A percentile compares a stretch with the other conserved stretches of the same genome.
These are phyloP conservation scores for Phalacrocorax brasilianus DNA, from an alignment of 2,113 vertebrate genomes.

Conservation along the genomic window DNA sequence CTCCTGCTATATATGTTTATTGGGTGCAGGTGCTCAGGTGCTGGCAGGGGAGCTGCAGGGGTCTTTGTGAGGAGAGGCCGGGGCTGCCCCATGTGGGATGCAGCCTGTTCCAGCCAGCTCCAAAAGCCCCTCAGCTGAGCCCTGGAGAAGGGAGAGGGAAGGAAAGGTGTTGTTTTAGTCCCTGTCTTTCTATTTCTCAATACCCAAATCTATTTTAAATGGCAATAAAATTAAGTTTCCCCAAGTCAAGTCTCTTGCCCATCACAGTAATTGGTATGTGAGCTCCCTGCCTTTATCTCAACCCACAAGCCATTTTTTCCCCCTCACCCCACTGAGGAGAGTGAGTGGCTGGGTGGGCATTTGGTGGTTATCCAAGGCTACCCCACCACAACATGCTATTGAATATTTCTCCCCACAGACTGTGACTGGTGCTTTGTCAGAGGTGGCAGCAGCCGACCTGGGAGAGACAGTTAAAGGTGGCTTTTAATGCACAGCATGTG, in stretches of 20 bases:
- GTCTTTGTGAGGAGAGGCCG: neutral
- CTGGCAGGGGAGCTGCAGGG: accelerated
- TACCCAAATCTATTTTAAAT: neutral
- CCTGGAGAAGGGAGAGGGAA: accelerated
- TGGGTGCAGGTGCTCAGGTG: too few species aligned
- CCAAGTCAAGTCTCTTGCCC: neutral
- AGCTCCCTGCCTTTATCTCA: neutral
- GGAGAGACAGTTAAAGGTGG: neutral
- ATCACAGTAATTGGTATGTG: neutral
- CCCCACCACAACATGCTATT: neutral
- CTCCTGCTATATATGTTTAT: accelerated
- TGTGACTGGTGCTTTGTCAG: neutral
- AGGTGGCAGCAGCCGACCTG: neutral
- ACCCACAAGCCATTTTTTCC: neutral
- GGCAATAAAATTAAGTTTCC: neutral
- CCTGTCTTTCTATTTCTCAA: neutral
- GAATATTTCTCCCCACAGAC: neutral
- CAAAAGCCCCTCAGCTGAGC: accelerated
- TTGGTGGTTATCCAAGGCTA: neutral
- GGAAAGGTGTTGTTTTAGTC: neutral
- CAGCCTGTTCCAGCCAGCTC: accelerated
- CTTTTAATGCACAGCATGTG: accelerated
- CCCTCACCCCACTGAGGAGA: neutral
- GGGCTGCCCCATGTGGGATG: neutral
- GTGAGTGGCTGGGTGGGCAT: accelerated